These are phyloP conservation scores for Campoplex nolae DNA, from an alignment of 2,888 invertebrate genomes.

Conservation along the genomic window DNA sequence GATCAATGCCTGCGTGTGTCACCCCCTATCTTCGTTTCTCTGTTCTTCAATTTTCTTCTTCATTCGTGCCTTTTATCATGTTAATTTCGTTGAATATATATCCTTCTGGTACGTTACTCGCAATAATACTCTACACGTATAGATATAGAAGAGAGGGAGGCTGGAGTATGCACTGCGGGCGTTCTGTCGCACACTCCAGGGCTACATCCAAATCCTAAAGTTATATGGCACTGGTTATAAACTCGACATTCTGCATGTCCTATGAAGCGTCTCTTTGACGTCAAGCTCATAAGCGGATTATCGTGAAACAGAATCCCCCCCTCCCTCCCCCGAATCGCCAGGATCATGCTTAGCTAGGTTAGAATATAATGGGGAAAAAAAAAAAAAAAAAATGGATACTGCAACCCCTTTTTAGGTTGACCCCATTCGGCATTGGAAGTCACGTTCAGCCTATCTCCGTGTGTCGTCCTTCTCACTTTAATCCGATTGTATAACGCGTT, in stretches of 20 bases:
- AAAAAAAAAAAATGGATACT: constrained; percentile 6
- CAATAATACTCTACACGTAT: constrained; percentile 8
- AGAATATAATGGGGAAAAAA: constrained; percentile 11
- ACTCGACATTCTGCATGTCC: constrained; percentile 64
- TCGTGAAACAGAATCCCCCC: constrained; percentile 59
- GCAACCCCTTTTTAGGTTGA: constrained; percentile 53
- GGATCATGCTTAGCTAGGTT: constrained; percentile 49
- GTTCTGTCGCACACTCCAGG: constrained; percentile 45
- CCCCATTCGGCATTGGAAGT: constrained; percentile 46
- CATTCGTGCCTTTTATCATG: constrained; percentile 48
- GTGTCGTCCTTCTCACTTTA: constrained; percentile 18
- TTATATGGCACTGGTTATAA: constrained; percentile 39
- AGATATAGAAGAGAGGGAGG: neutral
- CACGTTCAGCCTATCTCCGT: constrained; percentile 17
- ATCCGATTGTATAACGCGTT: neutral
- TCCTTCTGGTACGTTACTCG: constrained; percentile 51
- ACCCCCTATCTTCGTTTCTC: neutral
- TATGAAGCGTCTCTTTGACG: constrained; percentile 65
- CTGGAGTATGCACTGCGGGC: constrained; percentile 52
- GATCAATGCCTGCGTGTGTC: constrained; percentile 9
- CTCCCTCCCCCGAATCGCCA: constrained; percentile 17
- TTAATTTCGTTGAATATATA: constrained; percentile 38
- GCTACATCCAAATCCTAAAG: constrained; percentile 42
- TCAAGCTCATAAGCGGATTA: constrained; percentile 69
- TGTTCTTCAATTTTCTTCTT: constrained; percentile 59